phyloP scores from a whole-genome alignment of 2,797 vertebrate species.

The Lindbergichthys nudifrons region DNA sequence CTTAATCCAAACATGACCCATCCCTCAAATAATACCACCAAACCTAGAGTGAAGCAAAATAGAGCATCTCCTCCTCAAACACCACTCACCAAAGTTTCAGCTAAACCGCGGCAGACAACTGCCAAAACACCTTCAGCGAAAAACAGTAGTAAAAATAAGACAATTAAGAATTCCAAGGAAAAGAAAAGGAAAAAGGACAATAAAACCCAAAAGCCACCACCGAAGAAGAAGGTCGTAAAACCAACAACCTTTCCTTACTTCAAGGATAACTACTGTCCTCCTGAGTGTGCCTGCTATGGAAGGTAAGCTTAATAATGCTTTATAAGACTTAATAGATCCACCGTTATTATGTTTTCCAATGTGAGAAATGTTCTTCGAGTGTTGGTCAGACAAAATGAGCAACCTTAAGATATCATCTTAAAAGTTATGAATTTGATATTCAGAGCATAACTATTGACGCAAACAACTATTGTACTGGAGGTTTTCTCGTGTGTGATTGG shows the following conservation, averaged over 20 bases:
- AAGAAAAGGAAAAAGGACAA: slow-evolving; percentile 65
- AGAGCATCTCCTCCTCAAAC: slow-evolving; percentile 33
- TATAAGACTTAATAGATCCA: background rate
- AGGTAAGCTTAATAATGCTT: slow-evolving; percentile 45
- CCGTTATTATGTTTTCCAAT: background rate
- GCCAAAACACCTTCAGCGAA: slow-evolving; percentile 21
- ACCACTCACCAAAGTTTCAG: slow-evolving; percentile 26
- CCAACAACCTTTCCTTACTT: slow-evolving; percentile 72
- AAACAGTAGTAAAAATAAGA: slow-evolving; percentile 42
- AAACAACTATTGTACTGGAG: no score
- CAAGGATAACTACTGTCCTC: slow-evolving; percentile 76
- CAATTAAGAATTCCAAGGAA: slow-evolving; percentile 34
- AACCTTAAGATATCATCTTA: background rate
- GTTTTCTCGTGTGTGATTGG: background rate
- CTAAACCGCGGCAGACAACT: slow-evolving; percentile 7
- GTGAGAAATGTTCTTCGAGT: background rate
- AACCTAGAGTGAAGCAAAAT: slow-evolving; percentile 22
- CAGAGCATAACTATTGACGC: no score
- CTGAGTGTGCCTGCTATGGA: slow-evolving; percentile 78
- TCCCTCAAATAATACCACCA: slow-evolving; percentile 26
- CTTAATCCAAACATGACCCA: slow-evolving; percentile 15
- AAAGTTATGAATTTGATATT: no score
- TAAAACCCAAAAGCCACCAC: slow-evolving; percentile 48
- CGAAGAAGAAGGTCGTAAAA: slow-evolving; percentile 16
- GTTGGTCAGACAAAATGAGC: background rate